These are phyloP conservation scores for Nannobrachium achirus DNA, from an alignment of 2,113 vertebrate species.

Conservation along the genomic window DNA sequence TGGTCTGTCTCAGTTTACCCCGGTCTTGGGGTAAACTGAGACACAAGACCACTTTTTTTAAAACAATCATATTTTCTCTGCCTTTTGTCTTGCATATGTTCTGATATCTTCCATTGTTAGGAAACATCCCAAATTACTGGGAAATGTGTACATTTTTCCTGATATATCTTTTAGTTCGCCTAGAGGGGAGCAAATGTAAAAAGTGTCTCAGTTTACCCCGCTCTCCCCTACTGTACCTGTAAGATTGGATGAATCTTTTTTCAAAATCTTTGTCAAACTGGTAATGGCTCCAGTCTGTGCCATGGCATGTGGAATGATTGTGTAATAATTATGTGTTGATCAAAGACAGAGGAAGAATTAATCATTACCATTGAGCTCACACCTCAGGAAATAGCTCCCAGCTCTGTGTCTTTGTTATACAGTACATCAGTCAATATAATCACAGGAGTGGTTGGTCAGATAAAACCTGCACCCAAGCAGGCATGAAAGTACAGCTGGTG, in stretches of 20 bases:
- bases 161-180: no score
- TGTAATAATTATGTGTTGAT: slow-evolving; percentile 40
- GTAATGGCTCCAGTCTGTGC: slow-evolving; percentile 9
- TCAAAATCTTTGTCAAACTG: background rate
- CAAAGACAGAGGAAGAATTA: slow-evolving; percentile 13
- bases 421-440: slow-evolving; percentile 50
- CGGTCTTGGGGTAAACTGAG: no score
- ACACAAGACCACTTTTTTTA: no score
- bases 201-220: no score
- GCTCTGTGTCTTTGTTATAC: slow-evolving; percentile 24
- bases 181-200: no score
- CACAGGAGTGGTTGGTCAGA: slow-evolving; percentile 46
- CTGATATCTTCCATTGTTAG: no score
- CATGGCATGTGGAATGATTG: slow-evolving; percentile 10
- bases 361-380: background rate
- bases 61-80: no score
- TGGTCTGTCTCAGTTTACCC: no score
- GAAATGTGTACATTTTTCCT: no score
- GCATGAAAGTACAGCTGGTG: slow-evolving; percentile 16
- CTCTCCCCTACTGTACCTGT: no score
- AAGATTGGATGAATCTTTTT: background rate
- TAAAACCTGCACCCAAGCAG: slow-evolving; percentile 28
- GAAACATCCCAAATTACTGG: no score
- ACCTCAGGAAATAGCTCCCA: slow-evolving; percentile 5
- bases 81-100: no score